phyloP scores from a whole-genome alignment of 2,888 invertebrate genomes.

The Piscicola geometra region DNA sequence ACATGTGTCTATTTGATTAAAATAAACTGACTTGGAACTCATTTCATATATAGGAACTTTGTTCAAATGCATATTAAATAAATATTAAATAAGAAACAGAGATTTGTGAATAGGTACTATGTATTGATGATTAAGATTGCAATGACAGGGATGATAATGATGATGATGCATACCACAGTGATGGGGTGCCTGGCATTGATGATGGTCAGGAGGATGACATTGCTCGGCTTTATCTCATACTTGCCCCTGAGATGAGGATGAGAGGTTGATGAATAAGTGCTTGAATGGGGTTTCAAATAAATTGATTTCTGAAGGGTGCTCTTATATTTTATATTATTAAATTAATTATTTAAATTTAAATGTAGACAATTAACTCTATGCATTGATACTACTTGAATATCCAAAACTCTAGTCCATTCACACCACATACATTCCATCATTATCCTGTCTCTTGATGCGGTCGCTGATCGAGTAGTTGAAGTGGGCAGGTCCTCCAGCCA shows the following conservation, averaged over 20 bases:
- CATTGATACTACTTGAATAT: no score
- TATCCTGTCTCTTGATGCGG: constrained; percentile 51
- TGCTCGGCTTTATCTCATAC: constrained; percentile 62
- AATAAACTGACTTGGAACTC: no score
- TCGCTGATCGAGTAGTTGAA: constrained; percentile 58
- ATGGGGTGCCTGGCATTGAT: constrained; percentile 97
- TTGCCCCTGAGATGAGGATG: not conserved
- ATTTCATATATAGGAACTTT: not conserved
- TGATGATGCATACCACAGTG: constrained; percentile 81
- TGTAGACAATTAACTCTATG: no score
- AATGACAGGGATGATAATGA: not conserved
- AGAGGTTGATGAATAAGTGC: no score
- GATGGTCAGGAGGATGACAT: constrained; percentile 92
- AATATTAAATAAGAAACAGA: not conserved
- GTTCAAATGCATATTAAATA: not conserved
- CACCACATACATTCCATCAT: constrained; percentile 4
- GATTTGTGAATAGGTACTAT: not conserved
- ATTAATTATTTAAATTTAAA: no score
- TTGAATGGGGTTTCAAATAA: no score
- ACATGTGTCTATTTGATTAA: no score
- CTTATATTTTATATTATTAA: no score
- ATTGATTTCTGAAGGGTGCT: no score
- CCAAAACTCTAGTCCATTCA: no score
- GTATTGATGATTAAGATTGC: constrained; percentile 1
- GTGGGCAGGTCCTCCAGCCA: constrained; percentile 55